phyloP scores from a whole-genome alignment of 2,888 invertebrate species.

The Scaptodrosophila latifasciaeformis region DNA sequence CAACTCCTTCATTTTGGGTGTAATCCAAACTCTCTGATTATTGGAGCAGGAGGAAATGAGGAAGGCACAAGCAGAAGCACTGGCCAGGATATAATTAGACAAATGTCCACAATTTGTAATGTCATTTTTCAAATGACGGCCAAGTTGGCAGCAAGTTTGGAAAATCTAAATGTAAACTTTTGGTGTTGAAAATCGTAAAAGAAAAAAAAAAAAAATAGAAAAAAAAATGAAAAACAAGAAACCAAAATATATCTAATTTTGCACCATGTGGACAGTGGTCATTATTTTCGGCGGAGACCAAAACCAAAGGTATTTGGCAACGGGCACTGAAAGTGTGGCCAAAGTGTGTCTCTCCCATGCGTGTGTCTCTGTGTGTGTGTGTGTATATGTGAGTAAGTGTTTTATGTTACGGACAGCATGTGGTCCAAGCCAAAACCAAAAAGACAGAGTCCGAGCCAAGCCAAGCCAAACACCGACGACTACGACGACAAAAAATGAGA shows the following conservation, averaged over 20 bases:
- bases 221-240: constrained; percentile 19
- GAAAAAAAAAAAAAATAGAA: constrained; percentile 27
- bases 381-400: constrained; percentile 12
- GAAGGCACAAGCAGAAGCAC: too few relatives aligned
- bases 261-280: constrained; percentile 69
- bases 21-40: constrained; percentile 62
- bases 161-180: constrained; percentile 58
- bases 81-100: constrained; percentile 74
- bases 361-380: constrained; percentile 5
- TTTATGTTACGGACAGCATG: constrained; percentile 57
- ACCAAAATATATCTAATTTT: constrained; percentile 67
- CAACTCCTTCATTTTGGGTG: too few relatives aligned
- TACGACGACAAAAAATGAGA: constrained; percentile 69
- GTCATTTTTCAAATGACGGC: constrained; percentile 71
- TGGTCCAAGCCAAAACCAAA: constrained; percentile 55
- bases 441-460: constrained; percentile 18
- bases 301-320: constrained; percentile 42
- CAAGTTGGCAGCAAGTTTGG: constrained; percentile 39
- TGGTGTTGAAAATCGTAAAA: constrained; percentile 50
- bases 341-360: background rate
- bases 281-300: constrained; percentile 47
- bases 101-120: constrained; percentile 74
- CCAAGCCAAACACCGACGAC: background rate
- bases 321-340: constrained; percentile 9
- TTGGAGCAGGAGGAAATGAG: too few relatives aligned